Evolutionary conservation across 2,797 vertebrate genomes (phyloP), one percentile per base, ranked within the genome.

Genomic region (Pseudocheirus occidentalis): DNA sequence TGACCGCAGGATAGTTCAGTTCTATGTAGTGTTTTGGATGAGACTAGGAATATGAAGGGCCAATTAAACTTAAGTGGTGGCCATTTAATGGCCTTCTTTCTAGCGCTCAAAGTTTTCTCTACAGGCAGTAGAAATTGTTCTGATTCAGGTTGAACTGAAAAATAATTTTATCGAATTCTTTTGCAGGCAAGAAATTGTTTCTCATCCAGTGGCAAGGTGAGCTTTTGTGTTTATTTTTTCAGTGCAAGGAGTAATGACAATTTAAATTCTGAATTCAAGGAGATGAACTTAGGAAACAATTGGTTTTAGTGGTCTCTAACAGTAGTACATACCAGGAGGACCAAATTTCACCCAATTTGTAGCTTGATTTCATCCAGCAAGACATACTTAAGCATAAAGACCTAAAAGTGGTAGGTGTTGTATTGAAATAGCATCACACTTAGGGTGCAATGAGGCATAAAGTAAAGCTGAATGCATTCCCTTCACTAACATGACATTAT

Each of bases 341-440:
- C 96, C 96, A 94, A 87, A 93, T 96, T 98, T 95, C 95, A 95
- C 40, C 81, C 95, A 94, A 95, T 97, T 96, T 97, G 29, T 58
- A 58, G n/a, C 92, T 97, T 97, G 93, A 97, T 98, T 98, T 98
- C 97, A 97, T 98, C 96, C 95, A 98, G 97, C 94, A 96, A 97
- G 96, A 98, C 97, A 95, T 93, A 98, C 92, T 97, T 96, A 98
- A 98, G 95, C 91, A 98, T 94, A 95, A 97, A 97, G 93, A 98
- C 96, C 97, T 97, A 96, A 98, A 98, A 98, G 97, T 96, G 95
- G 94, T 96, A 97, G 96, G 96, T 97, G 93, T 97, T 96, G 92
- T 97, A 97, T 97, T 97, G 96, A 98, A 98, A 98, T 95, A 98
- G 97, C 97, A 97, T 97, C 95, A 1, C 93, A 97, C 96, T 98